Base-by-base conservation (phyloP, 2,888 invertebrate genomes). In the Ischnus inquisitorius region DNA sequence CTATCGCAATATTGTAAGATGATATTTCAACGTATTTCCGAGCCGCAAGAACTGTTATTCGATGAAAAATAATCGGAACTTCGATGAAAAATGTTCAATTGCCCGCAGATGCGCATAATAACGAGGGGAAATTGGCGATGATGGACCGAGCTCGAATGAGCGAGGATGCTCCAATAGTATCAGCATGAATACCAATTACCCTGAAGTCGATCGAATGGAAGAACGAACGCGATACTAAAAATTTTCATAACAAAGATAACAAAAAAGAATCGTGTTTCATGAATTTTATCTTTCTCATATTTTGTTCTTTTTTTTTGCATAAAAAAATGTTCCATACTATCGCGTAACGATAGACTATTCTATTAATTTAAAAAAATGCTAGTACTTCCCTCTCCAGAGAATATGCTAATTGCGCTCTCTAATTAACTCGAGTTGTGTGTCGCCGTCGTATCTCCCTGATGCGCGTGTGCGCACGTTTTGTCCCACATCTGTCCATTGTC, bases 21-120 rank as follows among this genome's bases (percentile, higher is more conserved):
- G 19, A 54, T 22, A 54, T 54, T 54, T 10, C 12, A 54, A 19
- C 54, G 54, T 19, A 54, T 22, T 54, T 54, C 1, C 54, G 10
- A 4, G 12, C 4, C 3, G 54, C 54, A 54, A 19, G 22, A 22
- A 22, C 54, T 54, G 22, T 54, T 22, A 54, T 22, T 10, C 22
- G 10, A 54, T 54, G 1, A 0, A 22, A 54, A 22, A 54, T 22
- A 54, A 54, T 10, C 22, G 22, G 19, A 54, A 54, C 10, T 19
- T 54, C 54, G 54, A 54, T 54, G 54, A 54, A 54, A 54, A 54
- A 54, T 22, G 54, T 54, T 54, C 22, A 54, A 54, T 54, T 54
- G 22, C 54, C 10, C 19, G 54, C 10, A 22, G 12, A 54, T 19
- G 19, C 54, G 22, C 1, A 8, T 4, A 12, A 10, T 12, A 19